Base-by-base conservation (phyloP, 1,140 invertebrate genomes). In the Holcopasites calliopsidis region DNA sequence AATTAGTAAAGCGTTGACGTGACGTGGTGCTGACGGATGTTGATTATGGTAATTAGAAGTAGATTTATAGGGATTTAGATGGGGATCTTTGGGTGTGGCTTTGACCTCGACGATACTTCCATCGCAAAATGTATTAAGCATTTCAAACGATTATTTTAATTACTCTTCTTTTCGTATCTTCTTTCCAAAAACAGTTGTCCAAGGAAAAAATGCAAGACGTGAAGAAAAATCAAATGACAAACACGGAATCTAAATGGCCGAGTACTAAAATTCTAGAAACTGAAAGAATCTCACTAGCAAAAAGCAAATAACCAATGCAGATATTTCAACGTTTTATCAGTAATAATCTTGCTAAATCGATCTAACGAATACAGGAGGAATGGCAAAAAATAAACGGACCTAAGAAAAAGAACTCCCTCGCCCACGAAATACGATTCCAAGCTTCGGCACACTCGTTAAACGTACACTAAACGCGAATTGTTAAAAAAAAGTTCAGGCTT, bases 1-100 rank as follows among this genome's bases (percentile, higher is more conserved):
- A 82, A 55, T 83, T 54, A 77, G 66, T 78, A 84, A 62, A 84
- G 83, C 79, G 68, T 68, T 72, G 70, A 64, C 47, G 57, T 77
- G 42, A 54, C 79, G 66, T 68, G 74, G 70, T 79, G 69, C 31
- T 69, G 47, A 62, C 50, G 82, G 68, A 84, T 65, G 68, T 74
- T 84, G 76, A 74, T 62, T 58, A 57, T 74, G 73, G 74, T 66
- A n/a, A 72, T 73, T 54, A 76, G 49, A 47, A 76, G 21, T 70
- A 76, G 50, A 66, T 40, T 28, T n/a, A 8, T 49, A 44, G 28
- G 65, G 64, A 18, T 4, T 13, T 38, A 55, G 35, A 64, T 31
- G 18, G 57, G 68, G 57, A 77, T 13, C 52, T 38, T 28, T 13
- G 49, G 65, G 61, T 26, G 23, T 33, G 35, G 1, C 38, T 68